Percentiles rank a stretch among this genome's conserved stretches.
These are phyloP conservation scores for Neotoma lepida DNA, from an alignment of 2,113 vertebrate genomes.

Conservation along the genomic window DNA sequence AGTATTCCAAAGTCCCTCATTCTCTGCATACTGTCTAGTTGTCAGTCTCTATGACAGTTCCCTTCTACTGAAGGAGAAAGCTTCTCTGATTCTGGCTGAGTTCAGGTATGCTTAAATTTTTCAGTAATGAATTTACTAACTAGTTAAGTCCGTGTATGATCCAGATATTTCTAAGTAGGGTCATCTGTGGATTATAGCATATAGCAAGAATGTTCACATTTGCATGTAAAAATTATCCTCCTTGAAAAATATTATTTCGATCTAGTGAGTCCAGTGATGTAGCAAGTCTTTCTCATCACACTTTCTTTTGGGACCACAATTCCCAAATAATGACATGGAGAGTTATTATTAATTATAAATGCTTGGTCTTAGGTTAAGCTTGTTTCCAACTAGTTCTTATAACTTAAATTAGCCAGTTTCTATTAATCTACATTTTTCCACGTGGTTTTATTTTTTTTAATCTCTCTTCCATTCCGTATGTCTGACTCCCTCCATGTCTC, in stretches of 20 bases:
- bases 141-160: background rate
- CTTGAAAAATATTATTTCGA: background rate
- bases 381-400: background rate
- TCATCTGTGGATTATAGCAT: rapidly evolving
- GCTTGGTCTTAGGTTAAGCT: background rate
- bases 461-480: no score
- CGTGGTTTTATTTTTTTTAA: no score
- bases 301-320: background rate
- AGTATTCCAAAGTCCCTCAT: background rate
- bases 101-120: background rate
- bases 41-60: background rate
- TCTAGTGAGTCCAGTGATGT: background rate
- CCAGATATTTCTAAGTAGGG: rapidly evolving
- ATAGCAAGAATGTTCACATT: background rate
- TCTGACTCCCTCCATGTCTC: no score
- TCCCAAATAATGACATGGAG: background rate
- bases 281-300: background rate
- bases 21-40: background rate
- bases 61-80: background rate
- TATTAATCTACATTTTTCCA: background rate
- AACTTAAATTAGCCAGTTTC: background rate
- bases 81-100: background rate
- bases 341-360: background rate
- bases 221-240: background rate
- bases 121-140: background rate